Percentiles rank a stretch among this genome's conserved stretches.
phyloP scores from a whole-genome alignment of 2,113 vertebrate genomes.

The Bujurquina vittata region DNA sequence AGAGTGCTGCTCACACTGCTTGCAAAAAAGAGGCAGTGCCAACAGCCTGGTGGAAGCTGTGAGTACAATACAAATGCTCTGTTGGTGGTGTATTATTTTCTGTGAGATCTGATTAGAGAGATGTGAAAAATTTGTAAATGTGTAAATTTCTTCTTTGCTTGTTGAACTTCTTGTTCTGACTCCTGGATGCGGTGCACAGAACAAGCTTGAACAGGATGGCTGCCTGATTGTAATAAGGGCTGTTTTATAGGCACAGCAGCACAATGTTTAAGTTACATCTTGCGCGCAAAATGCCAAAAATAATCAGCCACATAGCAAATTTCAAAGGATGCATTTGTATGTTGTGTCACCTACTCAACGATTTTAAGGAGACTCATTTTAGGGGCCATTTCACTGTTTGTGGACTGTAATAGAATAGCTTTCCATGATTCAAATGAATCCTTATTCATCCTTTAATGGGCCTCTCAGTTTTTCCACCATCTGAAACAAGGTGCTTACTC shows the following conservation, averaged over 20 bases:
- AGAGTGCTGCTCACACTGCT: slow-evolving; percentile 82
- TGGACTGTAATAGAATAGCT: neutral
- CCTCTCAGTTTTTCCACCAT: neutral
- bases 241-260: neutral
- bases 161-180: too few relatives aligned
- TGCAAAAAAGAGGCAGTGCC: slow-evolving; percentile 92
- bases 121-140: too few relatives aligned
- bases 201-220: neutral
- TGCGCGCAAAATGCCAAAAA: neutral
- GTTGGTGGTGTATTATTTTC: neutral
- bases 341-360: neutral
- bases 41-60: slow-evolving; percentile 97
- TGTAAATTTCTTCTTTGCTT: too few relatives aligned
- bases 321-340: neutral
- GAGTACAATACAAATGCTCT: slow-evolving; percentile 18
- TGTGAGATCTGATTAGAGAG: too few relatives aligned
- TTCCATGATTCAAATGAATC: neutral
- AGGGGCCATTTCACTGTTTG: neutral
- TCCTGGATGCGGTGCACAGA: too few relatives aligned
- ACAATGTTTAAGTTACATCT: neutral
- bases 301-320: neutral
- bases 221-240: neutral
- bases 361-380: neutral
- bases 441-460: too few relatives aligned
- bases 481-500: neutral